Conservation (phyloP, 2,113 vertebrate genomes). For the Bubo blakistoni region DNA sequence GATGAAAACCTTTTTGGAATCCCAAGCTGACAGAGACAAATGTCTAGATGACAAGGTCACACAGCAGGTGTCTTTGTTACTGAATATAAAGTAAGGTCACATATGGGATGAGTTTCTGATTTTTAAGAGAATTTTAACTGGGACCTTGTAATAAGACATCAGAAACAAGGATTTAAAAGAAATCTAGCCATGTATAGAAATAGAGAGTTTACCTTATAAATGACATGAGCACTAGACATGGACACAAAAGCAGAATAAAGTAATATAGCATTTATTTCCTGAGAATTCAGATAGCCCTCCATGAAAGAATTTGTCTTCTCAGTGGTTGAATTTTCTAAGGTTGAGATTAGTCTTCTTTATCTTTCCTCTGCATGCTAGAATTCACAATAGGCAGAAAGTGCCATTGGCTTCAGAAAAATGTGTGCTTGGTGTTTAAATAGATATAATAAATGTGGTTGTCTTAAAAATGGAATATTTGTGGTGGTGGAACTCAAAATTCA, state of each 20-base stretch:
- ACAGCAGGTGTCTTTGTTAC: background rate
- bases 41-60: constrained; percentile 16
- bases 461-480: constrained; percentile 1
- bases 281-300: background rate
- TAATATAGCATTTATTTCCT: background rate
- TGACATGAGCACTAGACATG: background rate
- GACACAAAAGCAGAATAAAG: background rate
- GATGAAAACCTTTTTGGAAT: background rate
- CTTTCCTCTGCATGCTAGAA: background rate
- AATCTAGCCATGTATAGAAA: background rate
- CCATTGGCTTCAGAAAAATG: background rate
- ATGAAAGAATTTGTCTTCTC: background rate
- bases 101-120: background rate
- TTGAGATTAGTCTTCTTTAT: background rate
- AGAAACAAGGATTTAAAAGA: background rate
- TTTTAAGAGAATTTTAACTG: constrained; percentile 4
- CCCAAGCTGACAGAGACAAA: background rate
- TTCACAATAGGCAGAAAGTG: background rate
- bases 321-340: background rate
- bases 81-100: constrained; percentile 10
- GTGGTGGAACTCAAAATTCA: background rate
- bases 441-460: background rate
- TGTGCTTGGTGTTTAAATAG: background rate
- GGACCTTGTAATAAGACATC: background rate
- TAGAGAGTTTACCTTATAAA: background rate